These are phyloP conservation scores for Hydropsyche betteni DNA, from an alignment of 2,888 invertebrate genomes.

Conservation along the genomic window DNA sequence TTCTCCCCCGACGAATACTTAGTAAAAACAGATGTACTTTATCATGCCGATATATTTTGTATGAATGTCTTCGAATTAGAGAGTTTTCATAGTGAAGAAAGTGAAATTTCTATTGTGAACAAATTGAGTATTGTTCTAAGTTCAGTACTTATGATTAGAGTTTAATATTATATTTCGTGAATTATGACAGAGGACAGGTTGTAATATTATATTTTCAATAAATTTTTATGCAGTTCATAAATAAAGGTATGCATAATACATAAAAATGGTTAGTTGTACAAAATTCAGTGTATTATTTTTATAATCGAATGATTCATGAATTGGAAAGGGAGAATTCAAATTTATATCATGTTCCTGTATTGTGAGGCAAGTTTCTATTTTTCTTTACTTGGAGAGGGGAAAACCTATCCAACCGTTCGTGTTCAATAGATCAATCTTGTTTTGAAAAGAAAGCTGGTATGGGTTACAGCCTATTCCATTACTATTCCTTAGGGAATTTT, in stretches of 20 bases:
- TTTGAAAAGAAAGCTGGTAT: constrained; percentile 37
- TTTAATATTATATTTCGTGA: too few relatives aligned
- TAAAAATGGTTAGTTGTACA: too few relatives aligned
- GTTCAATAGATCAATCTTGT: constrained; percentile 51
- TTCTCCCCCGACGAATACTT: constrained; percentile 46
- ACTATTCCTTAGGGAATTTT: constrained; percentile 11
- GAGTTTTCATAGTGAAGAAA: constrained; percentile 19
- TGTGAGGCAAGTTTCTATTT: constrained; percentile 29
- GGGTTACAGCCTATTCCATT: constrained; percentile 40
- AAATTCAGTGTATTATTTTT: too few relatives aligned
- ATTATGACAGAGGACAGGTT: too few relatives aligned
- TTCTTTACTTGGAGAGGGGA: constrained; percentile 23
- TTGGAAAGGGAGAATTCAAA: too few relatives aligned
- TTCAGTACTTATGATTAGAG: too few relatives aligned
- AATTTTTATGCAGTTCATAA: too few relatives aligned
- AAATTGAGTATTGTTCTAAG: background rate
- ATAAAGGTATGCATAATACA: too few relatives aligned
- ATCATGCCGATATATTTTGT: constrained; percentile 49
- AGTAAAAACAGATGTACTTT: constrained; percentile 51
- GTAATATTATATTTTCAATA: too few relatives aligned
- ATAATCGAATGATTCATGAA: too few relatives aligned
- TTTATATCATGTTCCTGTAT: background rate
- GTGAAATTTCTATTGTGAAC: background rate
- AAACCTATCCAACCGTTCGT: constrained; percentile 43
- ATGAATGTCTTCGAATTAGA: constrained; percentile 33